Percentiles rank a stretch among this genome's conserved stretches.
phyloP scores from a whole-genome alignment of 2,888 invertebrate species.

The Enchytraeus crypticus region DNA sequence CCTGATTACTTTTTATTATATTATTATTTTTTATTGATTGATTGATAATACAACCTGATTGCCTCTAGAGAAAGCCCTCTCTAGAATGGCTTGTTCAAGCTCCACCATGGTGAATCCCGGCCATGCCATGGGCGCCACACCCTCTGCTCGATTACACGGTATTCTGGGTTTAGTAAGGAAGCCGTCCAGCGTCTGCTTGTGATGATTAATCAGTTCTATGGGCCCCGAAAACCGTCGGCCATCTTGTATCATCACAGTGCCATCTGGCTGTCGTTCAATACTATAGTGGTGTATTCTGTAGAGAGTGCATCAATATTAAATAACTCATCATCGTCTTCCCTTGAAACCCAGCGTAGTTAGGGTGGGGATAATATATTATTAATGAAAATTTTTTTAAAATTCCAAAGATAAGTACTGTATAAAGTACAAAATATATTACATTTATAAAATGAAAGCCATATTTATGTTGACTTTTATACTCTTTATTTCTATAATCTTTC shows the following conservation, averaged over 20 bases:
- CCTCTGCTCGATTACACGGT: conserved; percentile 36
- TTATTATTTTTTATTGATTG: too few relatives aligned
- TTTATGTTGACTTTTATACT: too few relatives aligned
- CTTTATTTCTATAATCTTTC: too few relatives aligned
- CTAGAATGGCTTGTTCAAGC: conserved; percentile 36
- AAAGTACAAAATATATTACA: too few relatives aligned
- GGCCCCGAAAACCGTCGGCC: conserved; percentile 42
- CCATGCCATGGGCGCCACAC: conserved; percentile 41
- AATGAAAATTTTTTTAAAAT: not conserved
- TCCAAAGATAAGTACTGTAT: not conserved
- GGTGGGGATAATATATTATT: too few relatives aligned
- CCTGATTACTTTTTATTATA: too few relatives aligned
- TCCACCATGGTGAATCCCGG: conserved; percentile 44
- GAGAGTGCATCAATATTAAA: not conserved
- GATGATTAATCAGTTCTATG: conserved; percentile 44
- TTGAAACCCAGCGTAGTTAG: too few relatives aligned
- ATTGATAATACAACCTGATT: too few relatives aligned
- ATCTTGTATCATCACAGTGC: conserved; percentile 42
- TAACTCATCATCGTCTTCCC: not conserved
- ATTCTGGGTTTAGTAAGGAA: conserved; percentile 40
- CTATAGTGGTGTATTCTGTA: conserved; percentile 45
- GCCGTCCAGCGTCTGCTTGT: conserved; percentile 35
- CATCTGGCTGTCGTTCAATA: conserved; percentile 45
- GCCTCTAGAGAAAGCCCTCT: conserved; percentile 33
- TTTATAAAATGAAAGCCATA: too few relatives aligned